These are phyloP conservation scores for Periparus ater DNA, from an alignment of 2,797 vertebrate species.

Conservation along the genomic window DNA sequence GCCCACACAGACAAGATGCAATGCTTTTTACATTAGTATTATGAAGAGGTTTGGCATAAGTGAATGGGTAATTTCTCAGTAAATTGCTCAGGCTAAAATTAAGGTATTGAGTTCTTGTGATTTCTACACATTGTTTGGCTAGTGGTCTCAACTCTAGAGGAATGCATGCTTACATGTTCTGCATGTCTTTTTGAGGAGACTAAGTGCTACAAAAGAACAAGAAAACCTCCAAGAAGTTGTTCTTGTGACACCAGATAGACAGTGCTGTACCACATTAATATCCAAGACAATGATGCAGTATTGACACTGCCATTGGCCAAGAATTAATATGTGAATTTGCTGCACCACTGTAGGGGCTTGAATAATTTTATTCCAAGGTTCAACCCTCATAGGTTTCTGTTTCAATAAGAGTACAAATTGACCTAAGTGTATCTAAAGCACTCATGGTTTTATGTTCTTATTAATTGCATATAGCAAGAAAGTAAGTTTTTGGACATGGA, in stretches of 20 bases:
- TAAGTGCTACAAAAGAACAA: neutral
- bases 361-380: neutral
- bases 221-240: neutral
- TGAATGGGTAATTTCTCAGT: neutral
- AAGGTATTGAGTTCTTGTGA: neutral
- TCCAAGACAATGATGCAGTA: neutral
- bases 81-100: neutral
- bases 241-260: neutral
- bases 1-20: neutral
- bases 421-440: neutral
- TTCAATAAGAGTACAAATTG: neutral
- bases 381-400: neutral
- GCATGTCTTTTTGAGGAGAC: neutral
- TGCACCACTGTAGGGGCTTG: neutral
- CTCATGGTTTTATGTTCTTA: neutral
- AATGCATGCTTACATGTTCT: neutral
- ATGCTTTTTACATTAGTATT: neutral
- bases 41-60: neutral
- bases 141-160: neutral
- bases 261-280: neutral
- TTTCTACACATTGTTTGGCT: neutral
- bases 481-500: neutral
- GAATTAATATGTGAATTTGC: neutral
- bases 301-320: neutral
- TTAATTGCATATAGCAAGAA: neutral